These are phyloP conservation scores for Piscicola geometra DNA, from an alignment of 2,888 invertebrate species.

Conservation along the genomic window DNA sequence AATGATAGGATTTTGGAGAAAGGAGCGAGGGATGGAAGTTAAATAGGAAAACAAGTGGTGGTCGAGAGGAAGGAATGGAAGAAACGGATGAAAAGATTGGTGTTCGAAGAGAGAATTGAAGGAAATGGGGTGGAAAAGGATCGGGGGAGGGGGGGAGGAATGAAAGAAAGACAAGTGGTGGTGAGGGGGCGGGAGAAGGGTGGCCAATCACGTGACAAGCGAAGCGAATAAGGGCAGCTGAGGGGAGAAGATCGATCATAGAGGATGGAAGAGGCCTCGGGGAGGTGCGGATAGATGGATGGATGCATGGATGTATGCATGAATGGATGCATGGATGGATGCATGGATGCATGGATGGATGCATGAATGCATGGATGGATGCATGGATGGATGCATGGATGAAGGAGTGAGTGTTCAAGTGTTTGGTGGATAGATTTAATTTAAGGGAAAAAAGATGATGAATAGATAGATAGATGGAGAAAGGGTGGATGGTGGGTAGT, in stretches of 20 bases:
- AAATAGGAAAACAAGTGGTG: too few species aligned
- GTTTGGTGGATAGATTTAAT: constrained; percentile 13
- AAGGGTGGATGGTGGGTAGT: background rate
- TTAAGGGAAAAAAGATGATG: background rate
- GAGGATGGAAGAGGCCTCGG: constrained; percentile 4
- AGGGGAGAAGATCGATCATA: background rate
- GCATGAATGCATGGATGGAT: background rate
- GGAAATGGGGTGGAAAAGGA: background rate
- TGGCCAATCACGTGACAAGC: background rate
- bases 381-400: background rate
- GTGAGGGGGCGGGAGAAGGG: background rate
- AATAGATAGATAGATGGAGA: background rate
- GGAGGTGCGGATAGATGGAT: background rate
- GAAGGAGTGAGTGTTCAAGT: background rate
- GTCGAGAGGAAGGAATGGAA: background rate
- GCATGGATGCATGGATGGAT: background rate
- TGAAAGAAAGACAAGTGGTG: background rate
- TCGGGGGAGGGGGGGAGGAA: background rate
- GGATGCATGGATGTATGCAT: background rate
- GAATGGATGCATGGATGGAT: background rate
- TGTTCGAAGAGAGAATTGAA: background rate
- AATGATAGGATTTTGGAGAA: too few species aligned
- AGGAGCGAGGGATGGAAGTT: too few species aligned
- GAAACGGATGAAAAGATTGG: background rate
- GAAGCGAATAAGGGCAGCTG: constrained; percentile 22